A percentile compares a stretch with the other conserved stretches of the same genome.
Evolutionary conservation across 2,888 invertebrate species (phyloP).

Genomic region (Myopa testacea): DNA sequence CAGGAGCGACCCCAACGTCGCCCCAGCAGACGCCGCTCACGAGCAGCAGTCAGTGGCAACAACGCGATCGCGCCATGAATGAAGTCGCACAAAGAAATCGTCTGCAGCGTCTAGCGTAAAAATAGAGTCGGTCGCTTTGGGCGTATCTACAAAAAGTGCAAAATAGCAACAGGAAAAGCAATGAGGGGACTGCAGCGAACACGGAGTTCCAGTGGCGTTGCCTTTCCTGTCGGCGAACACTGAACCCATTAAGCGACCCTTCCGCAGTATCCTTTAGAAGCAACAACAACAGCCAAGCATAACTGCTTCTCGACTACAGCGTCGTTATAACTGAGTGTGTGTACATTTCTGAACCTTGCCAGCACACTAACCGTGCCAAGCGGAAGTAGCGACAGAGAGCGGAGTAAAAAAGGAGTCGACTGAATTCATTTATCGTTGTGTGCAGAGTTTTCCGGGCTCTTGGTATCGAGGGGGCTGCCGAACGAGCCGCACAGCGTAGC

Average conservation of each 20-base stretch:
- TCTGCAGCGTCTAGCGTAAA: constrained; percentile 1
- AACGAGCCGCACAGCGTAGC: too few species aligned
- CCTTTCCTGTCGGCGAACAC: too few species aligned
- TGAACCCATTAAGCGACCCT: too few species aligned
- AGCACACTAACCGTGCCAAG: too few species aligned
- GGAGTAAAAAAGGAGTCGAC: too few species aligned
- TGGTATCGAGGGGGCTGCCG: too few species aligned
- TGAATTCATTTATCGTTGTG: too few species aligned
- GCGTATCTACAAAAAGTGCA: background rate
- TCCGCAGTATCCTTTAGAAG: too few species aligned
- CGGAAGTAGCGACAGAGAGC: too few species aligned
- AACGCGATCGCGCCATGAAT: constrained; percentile 29
- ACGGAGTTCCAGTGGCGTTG: background rate
- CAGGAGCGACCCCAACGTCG: constrained; percentile 14
- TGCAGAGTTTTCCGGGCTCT: too few species aligned
- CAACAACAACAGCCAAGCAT: too few species aligned
- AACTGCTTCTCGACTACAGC: background rate
- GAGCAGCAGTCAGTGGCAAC: background rate
- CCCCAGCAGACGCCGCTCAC: constrained; percentile 2
- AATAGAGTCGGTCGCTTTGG: background rate
- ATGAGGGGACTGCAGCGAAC: background rate
- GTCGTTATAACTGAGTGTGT: background rate
- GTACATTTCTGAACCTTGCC: too few species aligned
- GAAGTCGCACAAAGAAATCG: constrained; percentile 5
- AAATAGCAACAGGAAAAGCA: background rate